Evolutionary conservation across 2,113 vertebrate species (phyloP), one percentile per base, ranked within the genome.

Genomic region (Microtus ochrogaster): DNA sequence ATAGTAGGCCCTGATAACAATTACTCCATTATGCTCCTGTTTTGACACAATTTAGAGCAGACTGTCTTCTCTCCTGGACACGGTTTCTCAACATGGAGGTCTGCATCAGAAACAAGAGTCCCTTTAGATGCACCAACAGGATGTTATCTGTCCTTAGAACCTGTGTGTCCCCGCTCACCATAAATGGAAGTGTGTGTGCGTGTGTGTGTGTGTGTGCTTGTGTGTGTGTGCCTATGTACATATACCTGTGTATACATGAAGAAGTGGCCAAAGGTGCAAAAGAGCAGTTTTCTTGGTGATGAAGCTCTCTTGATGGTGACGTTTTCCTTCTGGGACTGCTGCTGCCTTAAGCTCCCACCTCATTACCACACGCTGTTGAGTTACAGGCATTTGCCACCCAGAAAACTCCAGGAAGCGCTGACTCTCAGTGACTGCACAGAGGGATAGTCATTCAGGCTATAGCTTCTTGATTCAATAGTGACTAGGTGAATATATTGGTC

Each of bases 1-100:
- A 47, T 66, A 36, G 2, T 84, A 95, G 17, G 24, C 44, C 36
- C 58, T 92, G 22, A 74, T 41, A 94, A 55, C 49, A 96, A 96
- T 96, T 88, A 94, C 39, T 94, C 47, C 36, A 74, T 81, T 92
- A 44, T 91, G 28, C 33, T 96, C 17, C 74, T 89, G 83, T 96
- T 92, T 77, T 85, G n/a, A 95, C 3, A 95, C 7, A 87, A 84
- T 84, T 66, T 91, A 72, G 70, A 96, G 72, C 33, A 92, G 55
- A 41, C 14, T 86, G 33, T 8, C 30, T 49, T 47, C 22, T 94
- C 39, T 91, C 28, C 61, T 92, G 65, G 89, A 39, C 3, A n/a
- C 63, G 47, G 39, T 83, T 96, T 95, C 74, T 68, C 88, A 95
- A 93, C 49, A 96, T 21, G 63, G 68, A 77, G 11, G 39, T 85